Evolutionary conservation across 2,797 vertebrate genomes (phyloP).

Genomic region (Psittacula echo): DNA sequence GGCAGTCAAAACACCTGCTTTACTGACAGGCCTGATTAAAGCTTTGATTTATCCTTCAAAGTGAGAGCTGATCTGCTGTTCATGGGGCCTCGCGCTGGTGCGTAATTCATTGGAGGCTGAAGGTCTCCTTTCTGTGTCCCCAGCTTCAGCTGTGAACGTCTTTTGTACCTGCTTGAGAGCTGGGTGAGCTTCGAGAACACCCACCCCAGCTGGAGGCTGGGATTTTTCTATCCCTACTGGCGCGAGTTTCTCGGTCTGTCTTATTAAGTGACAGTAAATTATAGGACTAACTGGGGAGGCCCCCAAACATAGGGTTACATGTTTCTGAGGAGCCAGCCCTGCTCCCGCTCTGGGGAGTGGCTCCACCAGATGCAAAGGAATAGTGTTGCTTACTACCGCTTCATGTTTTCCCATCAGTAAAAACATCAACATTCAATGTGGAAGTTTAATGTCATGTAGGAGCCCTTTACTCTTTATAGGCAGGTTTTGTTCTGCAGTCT

Average conservation of each 20-base stretch:
- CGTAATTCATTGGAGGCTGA: conserved; percentile 76
- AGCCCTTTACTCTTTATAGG: not conserved
- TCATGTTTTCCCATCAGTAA: not conserved
- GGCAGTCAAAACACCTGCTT: conserved; percentile 84
- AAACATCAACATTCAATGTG: accelerated
- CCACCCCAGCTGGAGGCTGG: conserved; percentile 58
- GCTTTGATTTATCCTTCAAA: conserved; percentile 78
- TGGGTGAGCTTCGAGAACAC: conserved; percentile 11
- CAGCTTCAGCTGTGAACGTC: conserved; percentile 60
- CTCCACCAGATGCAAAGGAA: not conserved
- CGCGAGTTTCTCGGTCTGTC: not conserved
- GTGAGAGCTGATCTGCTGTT: conserved; percentile 63
- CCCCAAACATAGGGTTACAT: not conserved
- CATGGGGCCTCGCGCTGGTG: conserved; percentile 53
- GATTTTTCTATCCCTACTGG: not conserved
- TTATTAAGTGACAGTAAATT: conserved; percentile 64
- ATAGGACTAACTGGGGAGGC: conserved; percentile 29
- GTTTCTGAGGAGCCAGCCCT: not conserved
- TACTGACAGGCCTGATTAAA: conserved; percentile 80
- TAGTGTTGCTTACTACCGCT: not conserved
- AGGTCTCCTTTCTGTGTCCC: conserved; percentile 62
- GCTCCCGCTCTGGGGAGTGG: not conserved
- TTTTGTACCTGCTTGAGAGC: conserved; percentile 70
- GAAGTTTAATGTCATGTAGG: not conserved
- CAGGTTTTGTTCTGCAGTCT: not conserved